Conservation (phyloP, 2,797 vertebrate genomes). For the Carduelis carduelis region DNA sequence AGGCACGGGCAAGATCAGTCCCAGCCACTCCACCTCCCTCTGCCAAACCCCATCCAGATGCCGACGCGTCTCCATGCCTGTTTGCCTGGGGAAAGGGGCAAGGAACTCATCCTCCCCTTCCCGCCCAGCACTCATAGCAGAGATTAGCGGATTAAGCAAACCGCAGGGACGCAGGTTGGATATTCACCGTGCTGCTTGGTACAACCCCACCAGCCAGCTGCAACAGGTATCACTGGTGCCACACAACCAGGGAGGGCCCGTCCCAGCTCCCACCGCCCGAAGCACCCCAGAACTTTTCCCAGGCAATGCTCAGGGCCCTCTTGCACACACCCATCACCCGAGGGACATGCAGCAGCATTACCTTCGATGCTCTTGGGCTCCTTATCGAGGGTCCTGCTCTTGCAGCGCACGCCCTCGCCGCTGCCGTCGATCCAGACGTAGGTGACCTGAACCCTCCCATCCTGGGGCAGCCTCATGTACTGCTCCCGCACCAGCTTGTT, state of each 20-base stretch:
- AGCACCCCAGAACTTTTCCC: neutral
- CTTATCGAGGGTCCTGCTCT: slow-evolving; percentile 80
- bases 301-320: rapidly evolving
- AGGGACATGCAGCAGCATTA: neutral
- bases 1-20: neutral
- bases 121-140: neutral
- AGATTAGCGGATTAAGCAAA: neutral
- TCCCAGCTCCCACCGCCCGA: rapidly evolving
- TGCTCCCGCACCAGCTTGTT: slow-evolving; percentile 82
- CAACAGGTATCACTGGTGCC: neutral
- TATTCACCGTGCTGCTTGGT: neutral
- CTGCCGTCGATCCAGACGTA: slow-evolving; percentile 90
- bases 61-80: neutral
- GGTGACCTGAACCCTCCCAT: slow-evolving; percentile 78
- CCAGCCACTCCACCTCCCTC: neutral
- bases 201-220: neutral
- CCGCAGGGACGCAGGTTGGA: neutral
- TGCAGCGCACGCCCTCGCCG: slow-evolving; percentile 82
- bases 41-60: neutral
- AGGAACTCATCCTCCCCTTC: neutral
- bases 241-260: neutral
- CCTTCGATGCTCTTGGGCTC: slow-evolving; percentile 80
- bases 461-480: slow-evolving; percentile 84
- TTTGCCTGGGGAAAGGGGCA: neutral
- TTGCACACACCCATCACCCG: rapidly evolving